Percentiles rank a stretch among this genome's conserved stretches.
phyloP scores from a whole-genome alignment of 2,113 vertebrate species.

The Cyphotilapia sp. region DNA sequence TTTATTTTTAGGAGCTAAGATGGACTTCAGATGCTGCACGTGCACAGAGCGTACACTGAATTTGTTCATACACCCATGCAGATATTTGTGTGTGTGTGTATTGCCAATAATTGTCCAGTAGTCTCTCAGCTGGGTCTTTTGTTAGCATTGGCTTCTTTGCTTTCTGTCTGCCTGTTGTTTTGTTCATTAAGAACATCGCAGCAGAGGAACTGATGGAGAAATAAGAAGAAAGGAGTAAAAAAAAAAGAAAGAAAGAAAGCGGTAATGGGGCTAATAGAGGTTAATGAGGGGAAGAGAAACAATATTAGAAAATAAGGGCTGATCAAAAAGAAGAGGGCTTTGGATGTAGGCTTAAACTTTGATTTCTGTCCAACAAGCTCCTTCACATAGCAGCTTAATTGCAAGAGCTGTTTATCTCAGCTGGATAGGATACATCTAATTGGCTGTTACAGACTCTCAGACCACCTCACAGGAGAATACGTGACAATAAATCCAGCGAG shows the following conservation, averaged over 20 bases:
- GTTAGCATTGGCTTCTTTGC: neutral
- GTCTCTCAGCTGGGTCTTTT: neutral
- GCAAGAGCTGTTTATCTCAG: neutral
- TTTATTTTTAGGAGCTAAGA: neutral
- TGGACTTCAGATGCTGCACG: neutral
- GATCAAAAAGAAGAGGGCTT: neutral
- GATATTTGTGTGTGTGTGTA: neutral
- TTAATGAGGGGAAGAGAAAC: neutral
- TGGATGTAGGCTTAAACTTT: neutral
- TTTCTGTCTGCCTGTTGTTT: neutral
- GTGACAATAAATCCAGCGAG: neutral
- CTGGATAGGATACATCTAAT: neutral
- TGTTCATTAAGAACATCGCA: constrained; percentile 11
- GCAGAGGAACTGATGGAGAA: neutral
- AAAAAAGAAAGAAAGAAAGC: neutral
- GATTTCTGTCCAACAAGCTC: neutral
- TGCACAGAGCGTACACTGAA: neutral
- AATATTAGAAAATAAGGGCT: neutral
- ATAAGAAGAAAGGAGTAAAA: neutral
- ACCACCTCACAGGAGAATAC: neutral
- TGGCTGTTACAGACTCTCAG: neutral
- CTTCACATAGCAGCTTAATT: neutral
- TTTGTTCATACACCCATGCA: neutral
- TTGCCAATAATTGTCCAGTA: neutral
- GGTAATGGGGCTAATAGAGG: neutral